Conservation (phyloP, 2,113 vertebrate genomes). For the Capreolus pygargus region DNA sequence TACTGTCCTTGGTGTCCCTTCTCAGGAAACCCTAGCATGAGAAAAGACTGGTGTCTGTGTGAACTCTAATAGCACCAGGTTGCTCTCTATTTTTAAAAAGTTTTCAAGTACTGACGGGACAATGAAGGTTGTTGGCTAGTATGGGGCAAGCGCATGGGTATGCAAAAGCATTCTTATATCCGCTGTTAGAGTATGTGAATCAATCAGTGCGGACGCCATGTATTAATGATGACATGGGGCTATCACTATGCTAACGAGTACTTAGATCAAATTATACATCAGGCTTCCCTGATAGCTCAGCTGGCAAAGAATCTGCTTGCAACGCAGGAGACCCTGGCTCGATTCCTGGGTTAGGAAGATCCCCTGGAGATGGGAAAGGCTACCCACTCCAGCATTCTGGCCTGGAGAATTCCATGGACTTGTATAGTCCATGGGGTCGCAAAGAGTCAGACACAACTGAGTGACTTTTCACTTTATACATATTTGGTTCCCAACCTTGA, state of each 20-base stretch:
- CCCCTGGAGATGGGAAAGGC: background rate
- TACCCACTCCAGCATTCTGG: background rate
- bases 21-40: constrained; percentile 73
- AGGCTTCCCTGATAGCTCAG: background rate
- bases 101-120: constrained; percentile 59
- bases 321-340: background rate
- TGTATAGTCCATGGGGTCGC: background rate
- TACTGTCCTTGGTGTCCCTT: constrained; percentile 70
- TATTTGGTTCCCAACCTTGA: background rate
- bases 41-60: constrained; percentile 26
- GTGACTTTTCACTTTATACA: background rate
- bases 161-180: background rate
- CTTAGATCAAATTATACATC: background rate
- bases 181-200: background rate
- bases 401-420: background rate
- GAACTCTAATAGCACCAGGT: constrained; percentile 62
- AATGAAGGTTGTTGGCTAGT: constrained; percentile 22
- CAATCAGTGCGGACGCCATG: background rate
- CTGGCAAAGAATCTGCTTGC: background rate
- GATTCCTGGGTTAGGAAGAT: background rate
- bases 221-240: background rate
- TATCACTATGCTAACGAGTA: background rate
- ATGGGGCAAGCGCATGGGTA: background rate
- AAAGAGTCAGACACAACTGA: background rate
- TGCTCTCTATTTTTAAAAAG: constrained; percentile 57